Conservation (phyloP, 2,797 vertebrate genomes). For the Amblyraja radiata region DNA sequence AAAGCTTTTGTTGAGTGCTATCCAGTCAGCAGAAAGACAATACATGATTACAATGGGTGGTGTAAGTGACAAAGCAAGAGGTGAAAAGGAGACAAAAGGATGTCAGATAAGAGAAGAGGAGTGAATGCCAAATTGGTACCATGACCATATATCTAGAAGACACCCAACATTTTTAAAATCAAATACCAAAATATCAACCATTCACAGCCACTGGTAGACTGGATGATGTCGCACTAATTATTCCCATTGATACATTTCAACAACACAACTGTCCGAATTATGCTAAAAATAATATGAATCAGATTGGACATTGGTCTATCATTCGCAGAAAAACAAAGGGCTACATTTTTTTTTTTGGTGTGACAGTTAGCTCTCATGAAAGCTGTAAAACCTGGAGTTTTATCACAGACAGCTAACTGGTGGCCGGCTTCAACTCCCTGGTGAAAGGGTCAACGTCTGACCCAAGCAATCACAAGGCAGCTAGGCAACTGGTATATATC, state of each 20-base stretch:
- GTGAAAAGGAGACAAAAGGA: no score
- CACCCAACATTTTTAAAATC: not conserved
- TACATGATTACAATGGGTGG: no score
- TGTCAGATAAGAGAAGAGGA: no score
- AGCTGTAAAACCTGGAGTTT: conserved; percentile 3
- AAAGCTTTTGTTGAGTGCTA: no score
- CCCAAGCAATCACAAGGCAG: not conserved
- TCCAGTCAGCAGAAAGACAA: no score
- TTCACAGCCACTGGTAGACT: no score
- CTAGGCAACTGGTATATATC: not conserved
- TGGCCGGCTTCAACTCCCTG: not conserved
- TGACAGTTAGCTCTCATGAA: not conserved
- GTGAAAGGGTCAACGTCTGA: not conserved
- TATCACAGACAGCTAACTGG: not conserved
- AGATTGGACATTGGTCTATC: not conserved
- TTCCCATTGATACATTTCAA: not conserved
- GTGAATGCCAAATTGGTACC: not conserved
- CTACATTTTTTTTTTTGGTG: not conserved
- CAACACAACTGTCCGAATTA: not conserved
- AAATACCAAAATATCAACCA: not conserved
- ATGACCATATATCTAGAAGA: not conserved
- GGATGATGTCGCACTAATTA: not conserved
- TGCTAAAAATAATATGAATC: not conserved
- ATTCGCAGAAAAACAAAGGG: not conserved
- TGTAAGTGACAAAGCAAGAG: no score